These are phyloP conservation scores for Yponomeuta evonymella DNA, from an alignment of 2,888 invertebrate species.

Conservation along the genomic window DNA sequence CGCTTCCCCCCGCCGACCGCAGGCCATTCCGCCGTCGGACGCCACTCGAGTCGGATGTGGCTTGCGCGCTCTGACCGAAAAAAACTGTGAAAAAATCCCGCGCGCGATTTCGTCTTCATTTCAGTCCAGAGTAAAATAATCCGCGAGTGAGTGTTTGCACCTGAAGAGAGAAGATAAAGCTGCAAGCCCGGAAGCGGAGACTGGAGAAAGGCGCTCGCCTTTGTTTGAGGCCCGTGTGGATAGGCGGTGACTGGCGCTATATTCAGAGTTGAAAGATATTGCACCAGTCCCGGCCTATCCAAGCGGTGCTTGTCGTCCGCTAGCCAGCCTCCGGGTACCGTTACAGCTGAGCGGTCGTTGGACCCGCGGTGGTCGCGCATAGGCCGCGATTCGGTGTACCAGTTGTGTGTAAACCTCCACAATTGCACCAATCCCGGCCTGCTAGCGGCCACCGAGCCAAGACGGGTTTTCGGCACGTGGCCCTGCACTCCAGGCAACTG, in stretches of 20 bases:
- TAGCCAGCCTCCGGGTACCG: conserved; percentile 65
- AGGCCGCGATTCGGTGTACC: conserved; percentile 75
- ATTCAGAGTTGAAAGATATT: conserved; percentile 71
- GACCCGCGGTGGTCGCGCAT: conserved; percentile 59
- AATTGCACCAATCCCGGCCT: conserved; percentile 78
- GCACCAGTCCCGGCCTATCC: conserved; percentile 78
- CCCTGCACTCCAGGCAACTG: background rate
- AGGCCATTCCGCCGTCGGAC: conserved; percentile 49
- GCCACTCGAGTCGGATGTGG: conserved; percentile 37
- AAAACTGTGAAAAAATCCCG: conserved; percentile 40
- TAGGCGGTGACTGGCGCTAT: conserved; percentile 74
- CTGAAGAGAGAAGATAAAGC: background rate
- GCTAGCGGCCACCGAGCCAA: conserved; percentile 58
- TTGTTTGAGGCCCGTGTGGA: conserved; percentile 70
- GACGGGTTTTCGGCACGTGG: conserved; percentile 16
- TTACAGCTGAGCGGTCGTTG: conserved; percentile 69
- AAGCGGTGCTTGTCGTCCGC: conserved; percentile 71
- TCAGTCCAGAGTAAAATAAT: background rate
- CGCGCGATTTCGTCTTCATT: conserved; percentile 34
- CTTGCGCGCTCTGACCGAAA: conserved; percentile 26
- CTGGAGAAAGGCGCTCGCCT: conserved; percentile 52
- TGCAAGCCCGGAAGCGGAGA: background rate
- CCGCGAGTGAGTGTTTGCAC: background rate
- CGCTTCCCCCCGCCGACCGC: conserved; percentile 58
- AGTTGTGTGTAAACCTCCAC: conserved; percentile 52